Base-by-base conservation (phyloP, 2,797 vertebrate species). In the Smutsia temminckii region DNA sequence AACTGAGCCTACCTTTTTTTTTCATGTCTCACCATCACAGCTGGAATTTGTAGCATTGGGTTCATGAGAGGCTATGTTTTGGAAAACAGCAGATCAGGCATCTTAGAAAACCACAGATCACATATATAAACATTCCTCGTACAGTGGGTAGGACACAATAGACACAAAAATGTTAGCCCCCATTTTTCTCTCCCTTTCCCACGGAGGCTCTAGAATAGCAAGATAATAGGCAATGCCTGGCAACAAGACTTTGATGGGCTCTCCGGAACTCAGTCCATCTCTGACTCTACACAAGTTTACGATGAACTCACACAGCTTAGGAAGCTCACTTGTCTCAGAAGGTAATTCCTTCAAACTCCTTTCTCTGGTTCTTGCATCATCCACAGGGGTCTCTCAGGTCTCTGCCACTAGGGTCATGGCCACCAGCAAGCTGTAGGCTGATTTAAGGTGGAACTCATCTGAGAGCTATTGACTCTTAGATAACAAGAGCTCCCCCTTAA, bases 41-140 rank as follows among this genome's bases (percentile, higher is more conserved):
- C 66, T 94, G 80, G 83, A 93, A 55, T 83, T 57, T 78, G 79
- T 64, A 85, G 74, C 46, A 25, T 1, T 59, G 57, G 75, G 55
- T 88, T 92, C 59, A 11, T 12, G 27, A 91, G 74, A 84, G 94
- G 64, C 72, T 71, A 20, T 53, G 29, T 40, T 80, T 87, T 89
- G 42, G 61, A 71, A 89, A 92, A 42, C 25, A 89, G 74, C 53
- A 81, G 17, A 81, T 32, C 37, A 1, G 83, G 64, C 57, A 29
- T 72, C 49, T 83, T 79, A 68, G 86, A 85, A 96, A 95, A 77
- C 55, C 42, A 46, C 42, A 55, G 95, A 79, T 85, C 72, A 59
- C 10, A 5, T 42, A 37, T 32, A 37, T 40, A 90, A 88, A 91
- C 63, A 79, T 0, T 17, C 29, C 59, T 37, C 2, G 61, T 23